phyloP scores from a whole-genome alignment of 2,797 vertebrate genomes.

The Clarias fuscus region DNA sequence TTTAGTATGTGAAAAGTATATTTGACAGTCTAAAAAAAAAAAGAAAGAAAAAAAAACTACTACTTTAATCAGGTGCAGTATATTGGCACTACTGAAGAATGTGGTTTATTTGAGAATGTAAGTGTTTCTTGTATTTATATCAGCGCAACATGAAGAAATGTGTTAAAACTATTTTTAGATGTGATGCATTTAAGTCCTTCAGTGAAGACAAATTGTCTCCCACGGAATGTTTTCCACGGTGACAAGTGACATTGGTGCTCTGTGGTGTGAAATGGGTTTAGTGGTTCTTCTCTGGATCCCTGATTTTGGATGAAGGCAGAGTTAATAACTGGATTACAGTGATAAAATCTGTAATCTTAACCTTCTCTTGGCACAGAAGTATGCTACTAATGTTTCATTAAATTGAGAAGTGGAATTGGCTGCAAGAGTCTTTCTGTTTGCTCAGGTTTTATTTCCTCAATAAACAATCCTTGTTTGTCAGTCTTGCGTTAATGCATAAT shows the following conservation, averaged over 20 bases:
- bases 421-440: conserved; percentile 10
- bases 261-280: conserved; percentile 14
- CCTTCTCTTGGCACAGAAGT: conserved; percentile 9
- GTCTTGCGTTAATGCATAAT: neutral
- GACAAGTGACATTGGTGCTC: conserved; percentile 1
- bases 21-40: too few relatives aligned
- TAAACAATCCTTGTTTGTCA: conserved; percentile 13
- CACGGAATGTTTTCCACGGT: neutral
- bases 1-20: neutral
- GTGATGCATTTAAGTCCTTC: conserved; percentile 12
- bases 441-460: conserved; percentile 9
- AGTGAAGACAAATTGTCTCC: neutral
- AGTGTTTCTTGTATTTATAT: neutral
- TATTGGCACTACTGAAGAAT: conserved; percentile 24
- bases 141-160: conserved; percentile 12
- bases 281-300: conserved; percentile 5
- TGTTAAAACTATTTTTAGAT: conserved; percentile 31
- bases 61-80: too few relatives aligned
- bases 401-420: neutral
- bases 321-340: neutral
- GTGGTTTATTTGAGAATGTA: conserved; percentile 24
- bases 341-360: conserved; percentile 10
- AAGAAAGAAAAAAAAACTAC: too few relatives aligned
- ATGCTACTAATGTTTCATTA: conserved; percentile 9
- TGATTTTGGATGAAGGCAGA: neutral